phyloP scores from a whole-genome alignment of 2,797 vertebrate species.

The Phrynocephalus forsythii region DNA sequence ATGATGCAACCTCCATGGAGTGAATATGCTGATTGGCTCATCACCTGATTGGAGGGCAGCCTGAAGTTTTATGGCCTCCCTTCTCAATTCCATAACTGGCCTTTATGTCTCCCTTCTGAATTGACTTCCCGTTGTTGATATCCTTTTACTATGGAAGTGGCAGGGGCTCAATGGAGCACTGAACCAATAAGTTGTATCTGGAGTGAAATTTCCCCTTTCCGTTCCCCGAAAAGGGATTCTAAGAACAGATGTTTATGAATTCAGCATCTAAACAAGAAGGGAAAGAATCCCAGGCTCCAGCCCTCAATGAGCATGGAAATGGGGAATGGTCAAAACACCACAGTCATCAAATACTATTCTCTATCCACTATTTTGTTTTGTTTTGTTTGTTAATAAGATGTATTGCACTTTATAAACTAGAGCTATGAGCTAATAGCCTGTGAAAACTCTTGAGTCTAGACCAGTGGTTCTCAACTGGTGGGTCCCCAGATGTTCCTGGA shows the following conservation, averaged over 20 bases:
- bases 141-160: not conserved
- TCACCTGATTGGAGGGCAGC: constrained; percentile 11
- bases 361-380: not conserved
- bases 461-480: no score
- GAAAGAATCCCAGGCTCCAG: not conserved
- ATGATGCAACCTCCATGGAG: not conserved
- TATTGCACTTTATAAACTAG: not conserved
- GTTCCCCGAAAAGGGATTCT: not conserved
- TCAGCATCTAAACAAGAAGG: not conserved
- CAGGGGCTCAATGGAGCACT: not conserved
- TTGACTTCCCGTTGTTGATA: not conserved
- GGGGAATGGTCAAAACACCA: not conserved
- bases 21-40: constrained; percentile 5
- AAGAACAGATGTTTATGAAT: constrained; percentile 5
- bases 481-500: no score
- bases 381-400: not conserved
- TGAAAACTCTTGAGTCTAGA: not conserved
- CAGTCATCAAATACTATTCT: not conserved
- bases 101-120: constrained; percentile 28
- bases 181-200: not conserved
- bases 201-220: not conserved
- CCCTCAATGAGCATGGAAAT: not conserved
- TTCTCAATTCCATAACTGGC: constrained; percentile 1
- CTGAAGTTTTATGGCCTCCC: not conserved
- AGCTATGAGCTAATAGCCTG: not conserved